Conservation (phyloP, 1,140 invertebrate genomes). For the Drosophila funebris region DNA sequence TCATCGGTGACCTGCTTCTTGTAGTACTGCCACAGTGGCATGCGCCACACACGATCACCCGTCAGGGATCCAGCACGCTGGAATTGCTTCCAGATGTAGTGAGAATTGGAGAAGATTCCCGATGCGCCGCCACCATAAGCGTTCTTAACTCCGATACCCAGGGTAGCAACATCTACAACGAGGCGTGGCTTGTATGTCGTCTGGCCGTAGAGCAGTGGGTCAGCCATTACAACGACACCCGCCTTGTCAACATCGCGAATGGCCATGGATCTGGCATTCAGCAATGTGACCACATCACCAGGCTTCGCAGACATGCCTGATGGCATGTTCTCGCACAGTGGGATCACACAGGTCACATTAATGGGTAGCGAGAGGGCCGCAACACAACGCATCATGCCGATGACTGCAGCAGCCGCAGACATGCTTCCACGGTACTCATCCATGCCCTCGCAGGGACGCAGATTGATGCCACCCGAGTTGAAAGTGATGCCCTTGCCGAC, state of each 20-base stretch:
- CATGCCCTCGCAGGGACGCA: conserved; percentile 91
- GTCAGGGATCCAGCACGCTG: conserved; percentile 88
- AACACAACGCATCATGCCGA: conserved; percentile 89
- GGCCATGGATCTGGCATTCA: conserved; percentile 93
- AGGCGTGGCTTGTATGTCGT: conserved; percentile 86
- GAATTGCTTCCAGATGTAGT: conserved; percentile 86
- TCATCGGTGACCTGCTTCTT: conserved; percentile 87
- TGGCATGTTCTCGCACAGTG: conserved; percentile 94
- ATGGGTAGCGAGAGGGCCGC: conserved; percentile 89
- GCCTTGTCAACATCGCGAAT: conserved; percentile 96
- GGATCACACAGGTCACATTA: conserved; percentile 90
- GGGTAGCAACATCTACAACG: conserved; percentile 91
- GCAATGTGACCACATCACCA: conserved; percentile 93
- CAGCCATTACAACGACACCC: conserved; percentile 93
- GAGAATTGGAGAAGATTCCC: conserved; percentile 91
- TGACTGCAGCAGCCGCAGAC: conserved; percentile 94
- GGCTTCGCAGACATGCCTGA: conserved; percentile 93
- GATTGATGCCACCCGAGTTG: conserved; percentile 92
- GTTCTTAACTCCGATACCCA: conserved; percentile 82
- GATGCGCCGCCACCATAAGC: conserved; percentile 90
- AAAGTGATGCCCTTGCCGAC: conserved; percentile 96
- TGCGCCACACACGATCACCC: conserved; percentile 94
- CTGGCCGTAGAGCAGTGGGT: conserved; percentile 92
- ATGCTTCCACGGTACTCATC: conserved; percentile 95
- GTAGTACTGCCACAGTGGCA: conserved; percentile 93